Evolutionary conservation across 1,140 invertebrate species (phyloP), one percentile per base, ranked within the genome.

Genomic region (Neodiprion fabricii): DNA sequence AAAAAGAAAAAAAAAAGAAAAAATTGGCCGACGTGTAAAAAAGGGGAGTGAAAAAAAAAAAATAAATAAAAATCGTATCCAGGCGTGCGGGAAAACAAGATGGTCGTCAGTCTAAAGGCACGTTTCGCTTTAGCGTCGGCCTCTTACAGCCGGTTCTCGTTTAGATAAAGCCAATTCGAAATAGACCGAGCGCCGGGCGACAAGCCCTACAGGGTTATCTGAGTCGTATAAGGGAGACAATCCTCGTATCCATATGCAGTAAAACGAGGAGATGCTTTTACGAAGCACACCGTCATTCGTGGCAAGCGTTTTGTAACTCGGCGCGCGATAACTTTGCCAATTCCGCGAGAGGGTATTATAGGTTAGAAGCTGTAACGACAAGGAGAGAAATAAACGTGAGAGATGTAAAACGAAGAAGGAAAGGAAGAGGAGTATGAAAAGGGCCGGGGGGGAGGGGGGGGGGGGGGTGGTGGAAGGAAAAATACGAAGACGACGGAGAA

Each of bases 181-280:
- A 61, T 61, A 61, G 53, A 61, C 53, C 53, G 11, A 17, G 11
- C 53, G 53, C 11, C n/a, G 9, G 11, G 53, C n/a, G n/a, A 17
- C 53, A 17, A 61, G 53, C 53, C 53, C 53, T 61, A 61, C 53
- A 61, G 53, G 53, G 53, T 61, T 61, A 61, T 61, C 53, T 61
- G 53, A 61, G 53, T 61, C 53, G 53, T 61, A 61, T 61, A 61
- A 61, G 53, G 53, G 53, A 61, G 53, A 61, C 53, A 61, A 61
- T 61, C 0, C 11, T 61, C 53, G 53, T 61, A 61, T 61, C 53
- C 53, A 61, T 61, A 61, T 61, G 53, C 53, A 61, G 53, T 61
- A 61, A 61, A 61, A 61, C 53, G 53, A 61, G 53, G 9, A 61
- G 53, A 61, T 61, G 53, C 5, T 61, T 61, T 61, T 61, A 61